Base-by-base conservation (phyloP, 2,797 vertebrate species). In the Acipenser oxyrinchus region DNA sequence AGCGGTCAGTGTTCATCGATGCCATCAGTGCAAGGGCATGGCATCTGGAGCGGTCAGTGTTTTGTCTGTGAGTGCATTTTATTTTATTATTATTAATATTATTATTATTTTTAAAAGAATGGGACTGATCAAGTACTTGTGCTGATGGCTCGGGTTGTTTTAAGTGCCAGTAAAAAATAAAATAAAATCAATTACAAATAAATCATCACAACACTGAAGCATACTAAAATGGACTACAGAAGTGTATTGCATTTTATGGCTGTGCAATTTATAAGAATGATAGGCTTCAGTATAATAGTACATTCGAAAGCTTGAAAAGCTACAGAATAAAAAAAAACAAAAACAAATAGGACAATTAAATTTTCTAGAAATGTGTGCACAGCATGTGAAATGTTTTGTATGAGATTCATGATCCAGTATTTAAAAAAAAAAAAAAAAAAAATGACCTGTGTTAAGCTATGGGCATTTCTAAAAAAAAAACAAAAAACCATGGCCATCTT, bases 281-380 rank as follows among this genome's bases (percentile, higher is more conserved):
- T 81, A 81, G 23, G 23, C 23, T 37, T 37, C 23, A 37, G 23
- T 37, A 37, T 37, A 37, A 37, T 37, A 37, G 23, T 37, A 37
- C 23, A 37, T 37, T 4, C 2, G 23, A 77, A 82, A 86, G 88
- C 88, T 89, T 91, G 79, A 86, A 88, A 89, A 90, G 90, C 88
- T 87, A 82, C 82, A 82, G 84, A 87, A 86, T 83, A 58, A 18
- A 18, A 18, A 18, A n/a, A 72, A 82, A 84, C 84, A 79, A 81
- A 83, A 82, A 37, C 23, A 37, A 37, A 37, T 4, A 37, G 23
- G 23, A 37, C 23, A 37, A 37, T 37, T 3, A 3, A 2, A 37
- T 81, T 84, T 84, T 79, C 80, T 78, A 83, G 83, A 82, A 82
- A 79, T 72, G 76, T 82, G 83, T 79, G 82, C 83, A 80, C 81